Base-by-base conservation (phyloP, 1,140 invertebrate species). In the Sinonovacula constricta region DNA sequence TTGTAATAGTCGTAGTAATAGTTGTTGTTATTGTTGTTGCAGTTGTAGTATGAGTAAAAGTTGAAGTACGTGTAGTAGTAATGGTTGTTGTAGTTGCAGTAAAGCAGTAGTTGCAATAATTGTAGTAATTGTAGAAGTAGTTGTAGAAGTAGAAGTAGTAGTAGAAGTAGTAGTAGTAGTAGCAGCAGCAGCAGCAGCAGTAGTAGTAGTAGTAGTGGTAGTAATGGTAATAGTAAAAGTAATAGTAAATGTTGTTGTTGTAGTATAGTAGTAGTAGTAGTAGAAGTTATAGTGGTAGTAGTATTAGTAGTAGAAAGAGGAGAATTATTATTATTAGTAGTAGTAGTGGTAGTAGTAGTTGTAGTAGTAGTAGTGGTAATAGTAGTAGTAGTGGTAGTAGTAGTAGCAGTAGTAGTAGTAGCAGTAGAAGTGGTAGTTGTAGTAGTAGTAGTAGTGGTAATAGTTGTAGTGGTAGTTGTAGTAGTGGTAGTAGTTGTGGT, bases 201-300 rank as follows among this genome's bases (percentile, higher is more conserved):
- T 89, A 88, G 88, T 2, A 87, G 91, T 51, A 92, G 92, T 75
- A 90, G 91, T 34, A 92, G 92, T 81, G 78, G 89, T 81, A 93
- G 89, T 70, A 74, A 76, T 80, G 72, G 80, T 4, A 30, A 62
- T 12, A 82, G 65, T 53, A 53, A 65, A 60, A 54, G 56, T 67
- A 26, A 49, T 36, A 72, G n/a, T n/a, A n/a, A n/a, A n/a, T n/a
- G n/a, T n/a, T n/a, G n/a, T n/a, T n/a, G n/a, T n/a, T n/a, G n/a
- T n/a, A n/a, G n/a, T n/a, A n/a, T n/a, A n/a, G 62, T 53, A 36
- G 71, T n/a, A 60, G 60, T 31, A 36, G 54, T 31, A 74, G 51
- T 36, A 28, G 66, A 62, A 80, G 59, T 45, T 33, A 39, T 53
- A 67, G 59, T 28, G 49, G 28, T 26, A 45, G 34, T 36, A 57